These are phyloP conservation scores for Chloebia gouldiae DNA, from an alignment of 2,113 vertebrate genomes.

Conservation along the genomic window DNA sequence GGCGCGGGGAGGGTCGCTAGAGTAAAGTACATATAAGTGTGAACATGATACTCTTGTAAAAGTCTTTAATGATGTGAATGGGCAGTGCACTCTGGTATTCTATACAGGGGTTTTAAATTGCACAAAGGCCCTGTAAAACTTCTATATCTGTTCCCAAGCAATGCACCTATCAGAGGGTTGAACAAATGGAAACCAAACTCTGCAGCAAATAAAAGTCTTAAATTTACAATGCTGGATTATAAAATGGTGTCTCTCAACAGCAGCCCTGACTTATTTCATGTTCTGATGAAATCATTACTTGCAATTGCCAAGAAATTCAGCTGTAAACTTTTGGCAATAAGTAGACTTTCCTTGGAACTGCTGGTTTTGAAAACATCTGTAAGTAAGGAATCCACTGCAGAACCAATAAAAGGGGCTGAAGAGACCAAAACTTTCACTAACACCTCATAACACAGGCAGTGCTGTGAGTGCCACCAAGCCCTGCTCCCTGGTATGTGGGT, in stretches of 20 bases:
- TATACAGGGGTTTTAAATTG: slow-evolving; percentile 39
- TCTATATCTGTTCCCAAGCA: slow-evolving; percentile 55
- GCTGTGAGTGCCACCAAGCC: slow-evolving; percentile 33
- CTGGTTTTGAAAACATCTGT: slow-evolving; percentile 63
- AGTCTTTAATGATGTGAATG: slow-evolving; percentile 50
- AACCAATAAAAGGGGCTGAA: slow-evolving; percentile 57
- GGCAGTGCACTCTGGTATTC: background rate
- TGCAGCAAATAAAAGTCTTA: slow-evolving; percentile 48
- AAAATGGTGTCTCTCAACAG: slow-evolving; percentile 43
- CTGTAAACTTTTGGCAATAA: slow-evolving; percentile 63
- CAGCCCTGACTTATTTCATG: slow-evolving; percentile 16
- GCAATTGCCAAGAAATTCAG: slow-evolving; percentile 22
- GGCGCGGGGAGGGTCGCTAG: background rate
- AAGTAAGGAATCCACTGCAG: slow-evolving; percentile 54
- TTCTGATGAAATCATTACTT: slow-evolving; percentile 53
- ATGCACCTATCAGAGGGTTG: slow-evolving; percentile 25
- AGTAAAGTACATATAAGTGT: slow-evolving; percentile 4
- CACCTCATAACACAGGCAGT: slow-evolving; percentile 55
- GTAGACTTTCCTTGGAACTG: slow-evolving; percentile 37
- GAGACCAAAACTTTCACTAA: slow-evolving; percentile 60
- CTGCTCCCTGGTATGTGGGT: slow-evolving; percentile 16
- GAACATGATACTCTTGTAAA: slow-evolving; percentile 39
- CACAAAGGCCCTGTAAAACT: slow-evolving; percentile 58
- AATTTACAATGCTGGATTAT: slow-evolving; percentile 49
- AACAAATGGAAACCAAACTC: slow-evolving; percentile 55